Conservation (phyloP, 2,888 invertebrate genomes). For the Agrotis exclamationis region DNA sequence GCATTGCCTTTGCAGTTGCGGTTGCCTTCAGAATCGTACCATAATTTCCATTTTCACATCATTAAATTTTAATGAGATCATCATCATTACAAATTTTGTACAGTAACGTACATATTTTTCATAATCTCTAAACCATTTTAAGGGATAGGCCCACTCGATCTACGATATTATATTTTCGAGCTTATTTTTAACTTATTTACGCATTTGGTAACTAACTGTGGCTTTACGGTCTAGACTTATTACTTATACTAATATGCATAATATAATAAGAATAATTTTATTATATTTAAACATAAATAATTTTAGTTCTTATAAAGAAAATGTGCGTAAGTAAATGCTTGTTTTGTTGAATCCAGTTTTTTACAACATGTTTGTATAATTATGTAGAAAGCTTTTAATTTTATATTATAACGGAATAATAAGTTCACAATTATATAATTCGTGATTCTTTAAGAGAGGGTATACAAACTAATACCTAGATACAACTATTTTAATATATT, state of each 20-base stretch:
- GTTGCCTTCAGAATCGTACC: background rate
- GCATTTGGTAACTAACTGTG: constrained; percentile 26
- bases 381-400: background rate
- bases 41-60: background rate
- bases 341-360: constrained; percentile 12
- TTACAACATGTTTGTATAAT: background rate
- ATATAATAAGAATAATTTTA: constrained; percentile 12
- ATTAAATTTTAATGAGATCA: too few species aligned
- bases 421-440: constrained; percentile 15
- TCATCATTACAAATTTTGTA: too few species aligned
- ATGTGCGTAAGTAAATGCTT: constrained; percentile 54
- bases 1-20: background rate
- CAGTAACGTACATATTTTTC: background rate
- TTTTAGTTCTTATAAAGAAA: constrained; percentile 39
- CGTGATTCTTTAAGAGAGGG: constrained; percentile 1
- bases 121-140: constrained; percentile 15
- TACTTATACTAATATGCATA: constrained; percentile 22
- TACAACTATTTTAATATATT: background rate
- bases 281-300: constrained; percentile 19
- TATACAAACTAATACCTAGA: background rate
- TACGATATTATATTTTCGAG: background rate
- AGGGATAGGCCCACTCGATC: constrained; percentile 5
- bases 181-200: constrained; percentile 20
- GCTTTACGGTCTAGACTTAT: constrained; percentile 26
- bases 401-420: constrained; percentile 8